Percentiles rank a stretch among this genome's conserved stretches.
These are phyloP conservation scores for Acipenser ruthenus DNA, from an alignment of 2,797 vertebrate genomes.

Conservation along the genomic window DNA sequence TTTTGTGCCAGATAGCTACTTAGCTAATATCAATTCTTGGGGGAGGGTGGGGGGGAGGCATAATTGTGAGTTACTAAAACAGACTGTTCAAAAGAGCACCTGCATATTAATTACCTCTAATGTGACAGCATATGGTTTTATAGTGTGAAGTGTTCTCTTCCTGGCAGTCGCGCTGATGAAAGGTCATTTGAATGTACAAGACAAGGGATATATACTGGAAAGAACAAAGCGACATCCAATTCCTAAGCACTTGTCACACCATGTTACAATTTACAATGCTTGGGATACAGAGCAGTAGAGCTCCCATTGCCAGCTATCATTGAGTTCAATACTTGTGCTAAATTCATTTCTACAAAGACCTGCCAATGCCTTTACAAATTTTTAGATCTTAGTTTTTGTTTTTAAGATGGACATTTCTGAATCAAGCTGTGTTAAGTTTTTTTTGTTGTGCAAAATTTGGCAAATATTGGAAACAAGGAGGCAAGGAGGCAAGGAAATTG, in stretches of 20 bases:
- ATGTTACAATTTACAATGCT: too few relatives aligned
- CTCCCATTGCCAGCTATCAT: too few relatives aligned
- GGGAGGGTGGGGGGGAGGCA: conserved; percentile 21
- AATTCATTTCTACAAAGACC: not conserved
- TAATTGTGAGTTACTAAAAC: conserved; percentile 23
- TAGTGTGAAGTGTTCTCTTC: not conserved
- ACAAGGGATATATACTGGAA: too few relatives aligned
- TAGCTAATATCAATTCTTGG: conserved; percentile 33
- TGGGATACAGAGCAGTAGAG: too few relatives aligned
- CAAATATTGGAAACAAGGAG: conserved; percentile 47
- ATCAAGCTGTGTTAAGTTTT: conserved; percentile 53
- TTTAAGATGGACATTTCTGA: conserved; percentile 54
- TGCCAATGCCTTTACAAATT: conserved; percentile 49
- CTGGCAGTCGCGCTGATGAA: not conserved
- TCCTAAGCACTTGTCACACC: too few relatives aligned
- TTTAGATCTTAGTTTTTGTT: conserved; percentile 51
- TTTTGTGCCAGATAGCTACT: conserved; percentile 41
- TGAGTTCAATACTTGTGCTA: too few relatives aligned
- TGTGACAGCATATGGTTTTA: conserved; percentile 48
- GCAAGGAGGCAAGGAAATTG: conserved; percentile 49
- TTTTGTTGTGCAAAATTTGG: conserved; percentile 57
- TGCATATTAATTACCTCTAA: conserved; percentile 64
- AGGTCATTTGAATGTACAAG: not conserved
- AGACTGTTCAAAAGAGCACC: conserved; percentile 44
- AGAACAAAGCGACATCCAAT: too few relatives aligned